A percentile compares a stretch with the other conserved stretches of the same genome.
phyloP scores from a whole-genome alignment of 2,113 vertebrate species.

The Henicopernis longicauda region DNA sequence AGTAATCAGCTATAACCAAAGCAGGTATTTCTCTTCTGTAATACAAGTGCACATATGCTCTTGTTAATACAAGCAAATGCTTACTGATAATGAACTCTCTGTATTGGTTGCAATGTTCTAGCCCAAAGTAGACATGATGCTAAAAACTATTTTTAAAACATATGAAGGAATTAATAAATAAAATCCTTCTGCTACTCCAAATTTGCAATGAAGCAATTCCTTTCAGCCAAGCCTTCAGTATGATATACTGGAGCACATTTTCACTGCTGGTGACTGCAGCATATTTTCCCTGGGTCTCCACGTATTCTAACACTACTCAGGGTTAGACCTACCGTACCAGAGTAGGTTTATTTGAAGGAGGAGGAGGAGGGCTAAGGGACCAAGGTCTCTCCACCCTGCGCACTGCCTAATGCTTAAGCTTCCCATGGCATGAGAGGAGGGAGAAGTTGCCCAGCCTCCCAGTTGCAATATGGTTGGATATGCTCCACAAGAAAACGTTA shows the following conservation, averaged over 20 bases:
- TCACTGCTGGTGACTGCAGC: neutral
- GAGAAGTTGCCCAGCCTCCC: neutral
- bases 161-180: neutral
- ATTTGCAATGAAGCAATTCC: neutral
- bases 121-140: neutral
- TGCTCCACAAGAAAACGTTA: neutral
- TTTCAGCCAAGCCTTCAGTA: neutral
- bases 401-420: neutral
- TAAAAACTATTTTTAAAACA: slow-evolving; percentile 2
- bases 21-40: neutral
- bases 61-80: neutral
- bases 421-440: neutral
- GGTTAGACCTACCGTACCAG: neutral
- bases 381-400: neutral
- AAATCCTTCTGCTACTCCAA: neutral
- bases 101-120: neutral
- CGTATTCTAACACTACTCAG: neutral
- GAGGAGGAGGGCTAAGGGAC: neutral
- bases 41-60: neutral
- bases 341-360: neutral
- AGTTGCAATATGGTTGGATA: neutral
- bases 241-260: neutral
- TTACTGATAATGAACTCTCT: neutral
- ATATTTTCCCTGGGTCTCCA: neutral
- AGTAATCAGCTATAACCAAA: neutral